Conservation (phyloP, 2,797 vertebrate genomes). For the Triplophysa bombifrons region DNA sequence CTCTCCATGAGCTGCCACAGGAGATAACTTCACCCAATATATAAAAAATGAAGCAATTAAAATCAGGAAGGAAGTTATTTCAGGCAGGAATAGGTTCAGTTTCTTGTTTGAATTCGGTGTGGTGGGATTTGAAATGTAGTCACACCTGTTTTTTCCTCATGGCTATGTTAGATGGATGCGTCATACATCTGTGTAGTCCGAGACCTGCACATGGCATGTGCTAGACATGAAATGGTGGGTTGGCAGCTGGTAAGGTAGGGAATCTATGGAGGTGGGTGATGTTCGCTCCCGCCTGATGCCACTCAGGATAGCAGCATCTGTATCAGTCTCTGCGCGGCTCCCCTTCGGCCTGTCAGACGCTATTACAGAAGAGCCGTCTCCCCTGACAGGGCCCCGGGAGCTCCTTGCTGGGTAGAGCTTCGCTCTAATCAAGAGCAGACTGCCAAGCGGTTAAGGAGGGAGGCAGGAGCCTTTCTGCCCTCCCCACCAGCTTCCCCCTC, state of each 20-base stretch:
- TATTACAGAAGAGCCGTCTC: slow-evolving; percentile 75
- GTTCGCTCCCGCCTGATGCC: slow-evolving; percentile 56
- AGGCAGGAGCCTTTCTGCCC: slow-evolving; percentile 43
- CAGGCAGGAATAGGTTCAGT: slow-evolving; percentile 39
- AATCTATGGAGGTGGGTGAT: slow-evolving; percentile 53
- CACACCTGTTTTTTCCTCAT: slow-evolving; percentile 41
- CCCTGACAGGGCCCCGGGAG: slow-evolving; percentile 66
- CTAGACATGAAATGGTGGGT: slow-evolving; percentile 20
- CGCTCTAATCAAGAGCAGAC: slow-evolving; percentile 76
- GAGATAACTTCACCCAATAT: slow-evolving; percentile 57
- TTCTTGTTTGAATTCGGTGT: slow-evolving; percentile 29
- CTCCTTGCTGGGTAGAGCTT: slow-evolving; percentile 65
- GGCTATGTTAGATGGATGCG: slow-evolving; percentile 19
- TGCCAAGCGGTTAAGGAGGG: slow-evolving; percentile 75
- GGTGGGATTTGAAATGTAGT: slow-evolving; percentile 38
- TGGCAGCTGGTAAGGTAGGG: slow-evolving; percentile 33
- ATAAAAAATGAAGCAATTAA: slow-evolving; percentile 69
- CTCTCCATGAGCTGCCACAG: slow-evolving; percentile 48
- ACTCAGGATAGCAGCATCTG: slow-evolving; percentile 70
- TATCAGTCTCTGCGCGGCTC: slow-evolving; percentile 71
- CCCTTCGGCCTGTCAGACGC: slow-evolving; percentile 76
- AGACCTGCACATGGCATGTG: slow-evolving; percentile 25
- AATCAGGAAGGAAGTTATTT: slow-evolving; percentile 55
- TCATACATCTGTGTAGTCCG: slow-evolving; percentile 8
- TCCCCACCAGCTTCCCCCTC: slow-evolving; percentile 31